These are phyloP conservation scores for Mesochorus sp. DNA, from an alignment of 2,888 invertebrate species.

Conservation along the genomic window DNA sequence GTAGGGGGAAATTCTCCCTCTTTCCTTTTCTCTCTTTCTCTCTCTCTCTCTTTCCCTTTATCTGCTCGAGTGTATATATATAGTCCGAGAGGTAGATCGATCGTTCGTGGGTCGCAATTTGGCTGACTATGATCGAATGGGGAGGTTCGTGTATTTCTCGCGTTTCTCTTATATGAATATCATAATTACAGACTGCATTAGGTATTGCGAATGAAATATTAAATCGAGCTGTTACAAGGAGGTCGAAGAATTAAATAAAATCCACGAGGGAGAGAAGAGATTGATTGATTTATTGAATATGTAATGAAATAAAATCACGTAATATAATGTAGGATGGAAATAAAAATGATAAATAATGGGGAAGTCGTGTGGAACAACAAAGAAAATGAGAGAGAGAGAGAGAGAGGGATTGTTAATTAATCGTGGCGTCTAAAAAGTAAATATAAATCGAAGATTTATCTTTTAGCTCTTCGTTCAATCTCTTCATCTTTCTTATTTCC, in stretches of 20 bases:
- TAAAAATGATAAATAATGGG: too few species aligned
- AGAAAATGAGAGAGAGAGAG: too few species aligned
- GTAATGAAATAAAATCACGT: too few species aligned
- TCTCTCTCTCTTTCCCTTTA: too few species aligned
- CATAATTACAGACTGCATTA: neutral
- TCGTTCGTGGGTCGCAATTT: neutral
- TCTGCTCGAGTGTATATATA: neutral
- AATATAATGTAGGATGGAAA: too few species aligned
- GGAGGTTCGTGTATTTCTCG: neutral
- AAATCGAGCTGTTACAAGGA: neutral
- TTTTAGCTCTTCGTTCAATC: neutral
- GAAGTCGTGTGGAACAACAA: too few species aligned
- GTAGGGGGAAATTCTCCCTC: neutral
- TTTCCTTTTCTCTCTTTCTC: too few species aligned
- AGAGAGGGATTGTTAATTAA: constrained; percentile 25
- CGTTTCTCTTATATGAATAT: constrained; percentile 15
- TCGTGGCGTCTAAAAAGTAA: constrained; percentile 28
- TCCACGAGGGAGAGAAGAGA: too few species aligned
- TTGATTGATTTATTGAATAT: too few species aligned
- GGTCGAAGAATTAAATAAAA: constrained; percentile 37
- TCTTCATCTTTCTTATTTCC: constrained; percentile 16
- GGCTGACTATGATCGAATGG: constrained; percentile 29
- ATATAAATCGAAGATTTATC: constrained; percentile 53
- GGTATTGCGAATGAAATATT: neutral
- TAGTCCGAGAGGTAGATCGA: constrained; percentile 17